A percentile compares a stretch with the other conserved stretches of the same genome.
phyloP scores from a whole-genome alignment of 2,113 vertebrate species.

The Engraulis encrasicolus region DNA sequence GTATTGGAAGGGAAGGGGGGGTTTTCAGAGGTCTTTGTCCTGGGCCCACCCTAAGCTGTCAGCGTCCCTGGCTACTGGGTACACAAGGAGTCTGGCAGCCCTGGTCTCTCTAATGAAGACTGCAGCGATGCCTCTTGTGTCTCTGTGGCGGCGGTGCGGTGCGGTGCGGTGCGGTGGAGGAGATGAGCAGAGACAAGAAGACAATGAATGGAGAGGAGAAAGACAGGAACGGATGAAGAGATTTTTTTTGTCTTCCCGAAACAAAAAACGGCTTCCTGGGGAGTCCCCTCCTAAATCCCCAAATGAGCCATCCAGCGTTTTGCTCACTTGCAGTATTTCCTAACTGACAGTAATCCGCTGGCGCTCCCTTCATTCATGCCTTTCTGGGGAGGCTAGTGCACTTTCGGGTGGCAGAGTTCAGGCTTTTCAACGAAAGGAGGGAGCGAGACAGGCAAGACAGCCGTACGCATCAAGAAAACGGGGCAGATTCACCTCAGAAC shows the following conservation, averaged over 20 bases:
- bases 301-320: neutral
- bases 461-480: neutral
- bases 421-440: neutral
- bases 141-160: no score
- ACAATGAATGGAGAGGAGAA: neutral
- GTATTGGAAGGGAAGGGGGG: no score
- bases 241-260: neutral
- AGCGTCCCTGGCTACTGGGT: no score
- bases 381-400: neutral
- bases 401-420: neutral
- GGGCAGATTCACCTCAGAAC: neutral
- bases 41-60: no score
- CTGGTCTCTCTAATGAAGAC: neutral
- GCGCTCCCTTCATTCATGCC: neutral
- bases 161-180: no score
- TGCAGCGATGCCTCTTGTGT: neutral
- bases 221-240: neutral
- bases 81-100: no score
- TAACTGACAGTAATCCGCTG: constrained; percentile 12
- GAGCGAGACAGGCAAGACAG: no score
- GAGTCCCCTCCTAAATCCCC: neutral
- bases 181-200: neutral
- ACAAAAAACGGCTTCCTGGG: neutral
- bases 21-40: no score
- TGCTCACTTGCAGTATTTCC: neutral